Conservation (phyloP, 2,888 invertebrate species). For the Neuroscelio doddi region DNA sequence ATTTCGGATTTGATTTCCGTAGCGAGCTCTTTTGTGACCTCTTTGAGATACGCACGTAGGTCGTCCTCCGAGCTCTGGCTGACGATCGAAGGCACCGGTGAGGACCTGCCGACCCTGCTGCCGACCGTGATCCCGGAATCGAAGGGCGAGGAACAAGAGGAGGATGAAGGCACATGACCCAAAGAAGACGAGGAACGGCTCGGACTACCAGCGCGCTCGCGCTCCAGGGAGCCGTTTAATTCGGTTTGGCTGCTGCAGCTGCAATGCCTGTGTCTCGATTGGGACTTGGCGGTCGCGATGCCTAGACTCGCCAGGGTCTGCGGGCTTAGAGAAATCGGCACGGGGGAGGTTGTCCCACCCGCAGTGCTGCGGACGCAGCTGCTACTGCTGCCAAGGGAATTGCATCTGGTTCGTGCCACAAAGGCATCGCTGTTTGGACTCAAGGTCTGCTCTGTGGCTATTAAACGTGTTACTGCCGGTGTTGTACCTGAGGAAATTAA, state of each 20-base stretch:
- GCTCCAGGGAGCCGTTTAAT: slow-evolving; percentile 77
- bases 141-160: slow-evolving; percentile 47
- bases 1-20: slow-evolving; percentile 88
- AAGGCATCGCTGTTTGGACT: slow-evolving; percentile 33
- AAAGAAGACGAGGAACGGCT: slow-evolving; percentile 64
- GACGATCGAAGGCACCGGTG: slow-evolving; percentile 59
- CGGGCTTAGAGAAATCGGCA: slow-evolving; percentile 74
- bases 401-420: slow-evolving; percentile 75
- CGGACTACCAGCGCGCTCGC: slow-evolving; percentile 68
- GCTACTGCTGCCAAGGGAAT: slow-evolving; percentile 75
- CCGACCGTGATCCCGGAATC: slow-evolving; percentile 48
- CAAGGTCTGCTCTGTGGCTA: slow-evolving; percentile 48
- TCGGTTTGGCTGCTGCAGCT: slow-evolving; percentile 85
- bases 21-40: slow-evolving; percentile 84
- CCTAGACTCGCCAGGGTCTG: slow-evolving; percentile 79
- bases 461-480: slow-evolving; percentile 54
- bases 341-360: slow-evolving; percentile 56
- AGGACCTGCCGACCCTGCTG: slow-evolving; percentile 62
- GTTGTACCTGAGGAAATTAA: slow-evolving; percentile 58
- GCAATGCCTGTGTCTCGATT: slow-evolving; percentile 74
- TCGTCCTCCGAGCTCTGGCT: slow-evolving; percentile 77
- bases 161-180: slow-evolving; percentile 56
- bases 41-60: slow-evolving; percentile 83
- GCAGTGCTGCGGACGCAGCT: slow-evolving; percentile 40
- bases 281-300: slow-evolving; percentile 74